Percentiles rank a stretch among this genome's conserved stretches.
Evolutionary conservation across 2,113 vertebrate species (phyloP).

Genomic region (Corapipo altera): DNA sequence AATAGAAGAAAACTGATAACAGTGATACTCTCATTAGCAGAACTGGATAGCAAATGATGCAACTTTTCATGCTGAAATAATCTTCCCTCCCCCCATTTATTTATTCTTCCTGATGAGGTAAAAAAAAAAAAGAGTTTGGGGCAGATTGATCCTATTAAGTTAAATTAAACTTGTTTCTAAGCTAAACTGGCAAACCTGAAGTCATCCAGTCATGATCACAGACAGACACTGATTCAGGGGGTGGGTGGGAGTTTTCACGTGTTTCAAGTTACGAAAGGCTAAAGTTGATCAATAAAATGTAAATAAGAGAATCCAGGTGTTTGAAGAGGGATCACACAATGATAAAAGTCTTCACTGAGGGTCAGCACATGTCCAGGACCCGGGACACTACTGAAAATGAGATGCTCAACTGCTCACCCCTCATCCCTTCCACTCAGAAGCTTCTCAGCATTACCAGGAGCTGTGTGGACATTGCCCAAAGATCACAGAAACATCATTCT

Average conservation of each 20-base stretch:
- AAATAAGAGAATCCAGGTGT: neutral
- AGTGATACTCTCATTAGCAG: neutral
- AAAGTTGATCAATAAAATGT: neutral
- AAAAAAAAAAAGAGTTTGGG: neutral
- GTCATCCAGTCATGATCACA: neutral
- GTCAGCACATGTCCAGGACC: neutral
- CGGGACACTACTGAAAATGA: neutral
- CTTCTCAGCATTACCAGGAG: accelerated
- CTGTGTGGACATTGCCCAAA: accelerated
- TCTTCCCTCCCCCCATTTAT: neutral
- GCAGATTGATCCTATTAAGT: neutral
- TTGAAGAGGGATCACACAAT: neutral
- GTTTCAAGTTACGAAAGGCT: neutral
- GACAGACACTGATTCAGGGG: neutral
- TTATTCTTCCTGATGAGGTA: neutral
- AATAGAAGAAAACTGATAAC: neutral
- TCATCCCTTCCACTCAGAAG: neutral
- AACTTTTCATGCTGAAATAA: neutral
- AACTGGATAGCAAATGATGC: neutral
- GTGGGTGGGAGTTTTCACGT: accelerated
- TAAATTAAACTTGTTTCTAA: neutral
- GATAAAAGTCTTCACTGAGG: neutral
- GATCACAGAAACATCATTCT: neutral
- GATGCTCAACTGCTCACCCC: accelerated
- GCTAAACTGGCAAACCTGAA: neutral